Evolutionary conservation across 2,113 vertebrate genomes (phyloP), one percentile per base, ranked within the genome.

Genomic region (Anser cygnoides): DNA sequence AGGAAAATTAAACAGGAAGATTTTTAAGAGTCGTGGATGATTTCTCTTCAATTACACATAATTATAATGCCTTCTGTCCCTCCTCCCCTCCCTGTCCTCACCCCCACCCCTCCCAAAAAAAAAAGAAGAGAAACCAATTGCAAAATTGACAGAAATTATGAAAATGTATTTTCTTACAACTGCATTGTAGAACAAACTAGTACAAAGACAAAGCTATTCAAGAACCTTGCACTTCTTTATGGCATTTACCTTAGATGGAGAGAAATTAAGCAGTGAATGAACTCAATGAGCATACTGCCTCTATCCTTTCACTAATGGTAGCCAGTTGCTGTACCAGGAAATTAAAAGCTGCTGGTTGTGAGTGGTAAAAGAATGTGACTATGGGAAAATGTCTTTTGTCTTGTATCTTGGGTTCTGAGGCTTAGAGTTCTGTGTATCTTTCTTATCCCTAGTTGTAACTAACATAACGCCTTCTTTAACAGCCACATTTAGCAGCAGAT

Each of bases 401-500:
- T 87, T 81, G 9, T 66, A 21, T 74, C 44, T 76, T 20, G 33
- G 11, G 11, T 37, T 67, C 9, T 77, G 59, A 90, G 22, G 11
- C 49, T 90, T 89, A 74, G 61, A 37, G 37, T 65, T 62, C 37
- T 59, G 28, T 59, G 9, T 80, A 18, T 83, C n/a, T 71, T 68
- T 88, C 46, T 89, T 61, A 35, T 74, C 65, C 26, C 67, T 58
- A 77, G 33, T 10, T 95, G 18, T 78, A 72, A 41, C 19, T 86
- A 67, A 77, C 14, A 11, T 55, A 37, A 1, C 3, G 11, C 9
- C 37, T 90, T 49, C 96, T 93, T 95, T 18, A 57, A 88, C 95
- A 99, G 99, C 99, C 99, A 68, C 99, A 99, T 96, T 98, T 99
- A 85, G 99, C 99, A 13, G 99, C 98, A 1, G 99, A 99, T 95